phyloP scores from a whole-genome alignment of 2,797 vertebrate genomes.

The Hypotaenidia okinawae region DNA sequence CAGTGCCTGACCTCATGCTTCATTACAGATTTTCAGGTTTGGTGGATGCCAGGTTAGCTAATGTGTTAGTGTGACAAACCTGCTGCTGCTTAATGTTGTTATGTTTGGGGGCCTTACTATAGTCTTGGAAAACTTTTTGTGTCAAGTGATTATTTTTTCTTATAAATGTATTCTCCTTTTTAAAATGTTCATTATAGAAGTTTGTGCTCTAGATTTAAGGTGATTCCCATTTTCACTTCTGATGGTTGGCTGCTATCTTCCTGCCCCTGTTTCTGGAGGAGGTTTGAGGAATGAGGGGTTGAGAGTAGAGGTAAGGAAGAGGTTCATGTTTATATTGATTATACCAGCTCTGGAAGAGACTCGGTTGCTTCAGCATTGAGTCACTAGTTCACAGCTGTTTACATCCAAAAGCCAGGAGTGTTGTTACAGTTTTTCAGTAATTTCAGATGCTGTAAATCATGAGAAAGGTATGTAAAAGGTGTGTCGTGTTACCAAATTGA shows the following conservation, averaged over 20 bases:
- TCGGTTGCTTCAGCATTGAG: not conserved
- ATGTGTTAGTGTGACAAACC: not conserved
- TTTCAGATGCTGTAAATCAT: not conserved
- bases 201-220: not conserved
- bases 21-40: not conserved
- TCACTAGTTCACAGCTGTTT: not conserved
- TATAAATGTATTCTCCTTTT: not conserved
- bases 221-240: not conserved
- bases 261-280: not conserved
- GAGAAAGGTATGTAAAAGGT: not conserved
- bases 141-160: not conserved
- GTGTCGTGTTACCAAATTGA: not conserved
- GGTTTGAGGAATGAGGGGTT: not conserved
- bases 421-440: not conserved
- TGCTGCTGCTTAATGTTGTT: not conserved
- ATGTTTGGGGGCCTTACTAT: not conserved
- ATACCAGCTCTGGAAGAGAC: not conserved
- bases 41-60: not conserved
- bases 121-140: not conserved
- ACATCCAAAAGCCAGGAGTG: not conserved
- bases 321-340: not conserved
- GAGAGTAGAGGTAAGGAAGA: not conserved
- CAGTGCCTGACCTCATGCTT: not conserved
- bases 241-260: not conserved
- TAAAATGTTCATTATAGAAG: not conserved